phyloP scores from a whole-genome alignment of 2,113 vertebrate genomes.

The Hippocampus zosterae region DNA sequence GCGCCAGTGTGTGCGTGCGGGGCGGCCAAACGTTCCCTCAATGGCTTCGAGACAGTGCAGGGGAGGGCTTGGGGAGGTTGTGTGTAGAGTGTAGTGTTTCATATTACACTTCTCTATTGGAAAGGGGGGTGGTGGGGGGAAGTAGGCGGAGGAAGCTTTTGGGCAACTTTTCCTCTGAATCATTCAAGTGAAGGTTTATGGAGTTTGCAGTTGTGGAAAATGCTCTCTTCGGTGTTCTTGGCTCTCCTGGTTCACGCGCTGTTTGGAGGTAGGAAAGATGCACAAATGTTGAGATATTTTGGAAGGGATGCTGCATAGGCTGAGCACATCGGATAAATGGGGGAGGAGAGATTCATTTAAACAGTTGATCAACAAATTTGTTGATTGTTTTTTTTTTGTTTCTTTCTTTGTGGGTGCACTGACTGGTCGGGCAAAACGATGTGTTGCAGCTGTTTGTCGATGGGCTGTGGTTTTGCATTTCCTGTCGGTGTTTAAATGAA shows the following conservation, averaged over 20 bases:
- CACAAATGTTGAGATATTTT: slow-evolving; percentile 2
- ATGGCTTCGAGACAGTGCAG: slow-evolving; percentile 22
- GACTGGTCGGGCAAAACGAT: not conserved
- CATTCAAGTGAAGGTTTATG: slow-evolving; percentile 63
- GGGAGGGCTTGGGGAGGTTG: slow-evolving; percentile 54
- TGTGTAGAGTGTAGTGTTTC: slow-evolving; percentile 62
- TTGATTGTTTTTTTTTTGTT: not conserved
- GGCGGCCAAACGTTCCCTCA: slow-evolving; percentile 30
- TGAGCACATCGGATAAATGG: slow-evolving; percentile 6
- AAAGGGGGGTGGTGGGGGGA: slow-evolving; percentile 7
- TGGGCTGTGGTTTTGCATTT: slow-evolving; percentile 5
- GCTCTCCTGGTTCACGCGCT: slow-evolving; percentile 66
- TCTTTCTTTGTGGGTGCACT: not conserved
- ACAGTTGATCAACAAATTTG: not conserved
- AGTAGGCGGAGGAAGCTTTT: slow-evolving; percentile 34
- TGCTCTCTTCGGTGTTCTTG: slow-evolving; percentile 69
- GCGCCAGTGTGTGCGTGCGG: slow-evolving; percentile 3
- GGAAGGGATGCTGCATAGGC: not conserved
- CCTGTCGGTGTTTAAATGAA: slow-evolving; percentile 9
- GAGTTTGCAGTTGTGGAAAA: slow-evolving; percentile 70
- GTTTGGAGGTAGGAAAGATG: slow-evolving; percentile 65
- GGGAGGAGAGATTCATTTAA: not conserved
- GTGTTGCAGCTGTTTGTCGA: not conserved
- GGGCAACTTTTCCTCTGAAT: slow-evolving; percentile 40
- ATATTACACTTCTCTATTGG: slow-evolving; percentile 61